Evolutionary conservation across 2,888 invertebrate species (phyloP).

Genomic region (Troides aeacus): DNA sequence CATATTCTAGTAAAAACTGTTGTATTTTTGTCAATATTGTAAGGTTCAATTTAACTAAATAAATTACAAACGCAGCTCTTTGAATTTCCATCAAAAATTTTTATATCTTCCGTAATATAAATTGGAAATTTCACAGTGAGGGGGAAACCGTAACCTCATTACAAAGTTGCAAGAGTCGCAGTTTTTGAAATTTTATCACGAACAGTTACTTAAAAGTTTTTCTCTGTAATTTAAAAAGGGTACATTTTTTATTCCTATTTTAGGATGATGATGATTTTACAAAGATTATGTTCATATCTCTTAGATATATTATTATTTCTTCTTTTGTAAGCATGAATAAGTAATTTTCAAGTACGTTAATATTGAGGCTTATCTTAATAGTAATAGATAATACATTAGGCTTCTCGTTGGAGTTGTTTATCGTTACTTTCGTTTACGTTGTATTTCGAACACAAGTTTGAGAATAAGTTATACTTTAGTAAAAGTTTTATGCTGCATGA

Average conservation of each 20-base stretch:
- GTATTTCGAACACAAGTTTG: no score
- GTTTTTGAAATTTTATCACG: slow-evolving; percentile 3
- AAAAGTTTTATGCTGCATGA: not conserved
- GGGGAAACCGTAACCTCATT: slow-evolving; percentile 1
- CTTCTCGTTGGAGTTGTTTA: no score
- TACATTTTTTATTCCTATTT: not conserved
- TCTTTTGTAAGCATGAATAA: no score
- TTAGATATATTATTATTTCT: no score
- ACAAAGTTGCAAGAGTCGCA: slow-evolving; percentile 13
- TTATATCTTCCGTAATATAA: slow-evolving; percentile 3
- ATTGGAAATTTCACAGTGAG: slow-evolving; percentile 5
- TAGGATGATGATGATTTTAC: not conserved
- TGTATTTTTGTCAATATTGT: no score
- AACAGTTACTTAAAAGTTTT: not conserved
- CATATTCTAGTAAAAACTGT: no score
- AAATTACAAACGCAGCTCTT: not conserved
- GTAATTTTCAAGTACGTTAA: no score
- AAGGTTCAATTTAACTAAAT: not conserved
- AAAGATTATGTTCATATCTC: not conserved
- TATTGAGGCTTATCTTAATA: no score
- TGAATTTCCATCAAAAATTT: not conserved
- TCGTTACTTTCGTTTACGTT: no score
- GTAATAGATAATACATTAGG: no score
- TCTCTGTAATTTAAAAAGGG: not conserved
- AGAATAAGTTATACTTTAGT: not conserved